Percentiles rank a stretch among this genome's conserved stretches.
Conservation (phyloP, 2,888 invertebrate genomes). For the Cephonodes hylas region DNA sequence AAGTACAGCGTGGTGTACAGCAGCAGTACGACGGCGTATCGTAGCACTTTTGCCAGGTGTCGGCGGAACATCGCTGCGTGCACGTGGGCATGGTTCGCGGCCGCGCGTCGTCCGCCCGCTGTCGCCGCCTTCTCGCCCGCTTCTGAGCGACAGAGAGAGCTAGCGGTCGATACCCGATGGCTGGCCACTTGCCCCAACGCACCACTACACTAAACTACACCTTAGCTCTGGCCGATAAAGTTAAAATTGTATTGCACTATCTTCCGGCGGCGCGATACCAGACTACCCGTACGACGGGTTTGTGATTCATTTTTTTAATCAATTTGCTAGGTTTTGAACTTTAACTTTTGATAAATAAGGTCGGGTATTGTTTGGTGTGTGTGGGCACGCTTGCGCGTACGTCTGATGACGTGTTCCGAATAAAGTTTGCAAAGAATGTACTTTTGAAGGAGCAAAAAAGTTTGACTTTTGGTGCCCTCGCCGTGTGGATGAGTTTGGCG, state of each 20-base stretch:
- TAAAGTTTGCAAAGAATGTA: slow-evolving; percentile 3
- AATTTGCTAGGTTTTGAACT: slow-evolving; percentile 2
- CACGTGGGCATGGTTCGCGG: slow-evolving; percentile 22
- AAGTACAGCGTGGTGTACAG: slow-evolving; percentile 45
- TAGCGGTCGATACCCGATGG: slow-evolving; percentile 52
- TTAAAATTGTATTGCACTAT: background rate
- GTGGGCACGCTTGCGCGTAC: background rate
- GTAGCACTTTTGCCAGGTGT: slow-evolving; percentile 46
- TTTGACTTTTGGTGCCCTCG: slow-evolving; percentile 1
- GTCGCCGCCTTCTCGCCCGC: slow-evolving; percentile 41
- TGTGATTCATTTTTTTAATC: slow-evolving; percentile 15
- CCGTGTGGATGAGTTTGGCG: background rate
- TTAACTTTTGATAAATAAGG: background rate
- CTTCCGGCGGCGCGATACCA: too few relatives aligned
- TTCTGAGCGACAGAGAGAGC: slow-evolving; percentile 41
- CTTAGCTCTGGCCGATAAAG: slow-evolving; percentile 13
- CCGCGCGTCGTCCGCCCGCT: slow-evolving; percentile 42
- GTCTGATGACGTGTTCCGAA: slow-evolving; percentile 3
- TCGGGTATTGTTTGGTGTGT: background rate
- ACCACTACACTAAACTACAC: slow-evolving; percentile 16
- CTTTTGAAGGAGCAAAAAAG: background rate
- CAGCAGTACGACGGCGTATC: slow-evolving; percentile 38
- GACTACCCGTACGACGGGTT: slow-evolving; percentile 17
- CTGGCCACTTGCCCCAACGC: slow-evolving; percentile 23
- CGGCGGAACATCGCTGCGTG: slow-evolving; percentile 47